Base-by-base conservation (phyloP, 2,888 invertebrate genomes). In the Capitulum mitella region DNA sequence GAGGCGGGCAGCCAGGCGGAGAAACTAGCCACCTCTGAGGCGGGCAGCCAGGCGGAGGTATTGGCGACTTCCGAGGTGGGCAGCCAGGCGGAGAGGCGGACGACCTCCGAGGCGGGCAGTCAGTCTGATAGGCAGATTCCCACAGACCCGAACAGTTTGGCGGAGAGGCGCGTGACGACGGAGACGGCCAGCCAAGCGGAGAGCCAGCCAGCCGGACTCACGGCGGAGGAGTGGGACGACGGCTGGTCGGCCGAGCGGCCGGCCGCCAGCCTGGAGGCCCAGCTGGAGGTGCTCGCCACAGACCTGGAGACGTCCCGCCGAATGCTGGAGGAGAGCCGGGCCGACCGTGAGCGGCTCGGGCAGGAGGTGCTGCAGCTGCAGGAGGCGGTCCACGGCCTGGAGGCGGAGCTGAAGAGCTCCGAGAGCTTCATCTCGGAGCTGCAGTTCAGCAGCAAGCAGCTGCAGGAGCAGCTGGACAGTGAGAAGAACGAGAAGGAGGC, bases 381-480 rank as follows among this genome's bases (percentile, higher is more conserved):
- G 64, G 19, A 64, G 34, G 34, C 16, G 19, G 34, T 14, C 32
- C 16, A 34, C 3, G 34, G 19, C 32, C 51, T 64, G 64, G 29
- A 64, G 64, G 19, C 32, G 2, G 19, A 64, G 64, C 64, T 64
- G 32, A 16, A 14, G 19, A 5, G 19, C 1, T 32, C 64, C 5
- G 64, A 64, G 19, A 19, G 14, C 29, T 29, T 34, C 29, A 29
- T 64, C 16, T 32, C 64, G 2, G 70, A 70, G 40, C 70, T 70
- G 14, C 70, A 70, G 70, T 70, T 3, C 26, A 26, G 70, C 26
- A 40, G 34, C 16, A 46, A 85, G 46, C 88, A 89, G 84, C 86
- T 93, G 8, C 91, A 90, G 80, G 89, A 90, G 82, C 92, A 92
- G 84, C 86, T 93, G 78, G 92, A 93, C 80, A 90, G 90, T 79